Conservation (phyloP, 2,888 invertebrate genomes). For the Trichopoda pennipes region DNA sequence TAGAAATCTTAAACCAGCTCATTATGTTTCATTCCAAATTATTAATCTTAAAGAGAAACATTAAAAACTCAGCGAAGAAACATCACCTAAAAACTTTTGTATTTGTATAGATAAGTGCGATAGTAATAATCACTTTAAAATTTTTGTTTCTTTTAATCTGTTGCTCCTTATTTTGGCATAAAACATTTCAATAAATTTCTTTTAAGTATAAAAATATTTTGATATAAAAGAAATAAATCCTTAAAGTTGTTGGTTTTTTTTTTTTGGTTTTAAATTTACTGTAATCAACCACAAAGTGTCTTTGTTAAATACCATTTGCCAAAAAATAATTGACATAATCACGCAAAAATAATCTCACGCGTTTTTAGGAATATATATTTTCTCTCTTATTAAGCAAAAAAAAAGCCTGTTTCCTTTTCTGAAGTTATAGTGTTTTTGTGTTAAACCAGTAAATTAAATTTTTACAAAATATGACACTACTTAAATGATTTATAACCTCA, state of each 20-base stretch:
- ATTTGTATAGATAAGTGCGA: too few relatives aligned
- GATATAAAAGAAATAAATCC: slow-evolving; percentile 55
- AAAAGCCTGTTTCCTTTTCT: slow-evolving; percentile 16
- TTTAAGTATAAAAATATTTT: not conserved
- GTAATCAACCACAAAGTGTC: slow-evolving; percentile 60
- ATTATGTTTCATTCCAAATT: too few relatives aligned
- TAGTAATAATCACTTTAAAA: too few relatives aligned
- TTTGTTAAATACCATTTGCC: slow-evolving; percentile 67
- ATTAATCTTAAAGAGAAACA: too few relatives aligned
- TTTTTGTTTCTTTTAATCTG: not conserved
- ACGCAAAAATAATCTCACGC: slow-evolving; percentile 67
- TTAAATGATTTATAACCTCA: slow-evolving; percentile 64
- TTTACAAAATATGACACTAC: slow-evolving; percentile 63
- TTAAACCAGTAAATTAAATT: slow-evolving; percentile 38
- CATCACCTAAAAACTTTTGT: too few relatives aligned
- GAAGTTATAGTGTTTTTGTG: not conserved
- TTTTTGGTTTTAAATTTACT: slow-evolving; percentile 15
- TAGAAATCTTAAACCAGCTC: too few relatives aligned
- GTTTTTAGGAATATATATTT: slow-evolving; percentile 23
- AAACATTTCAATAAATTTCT: slow-evolving; percentile 43
- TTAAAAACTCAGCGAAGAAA: too few relatives aligned
- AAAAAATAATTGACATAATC: slow-evolving; percentile 68
- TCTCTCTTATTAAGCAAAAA: slow-evolving; percentile 19
- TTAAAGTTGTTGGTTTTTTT: not conserved
- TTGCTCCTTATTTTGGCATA: slow-evolving; percentile 3